phyloP scores from a whole-genome alignment of 2,797 vertebrate species.

The Rousettus madagascariensis region DNA sequence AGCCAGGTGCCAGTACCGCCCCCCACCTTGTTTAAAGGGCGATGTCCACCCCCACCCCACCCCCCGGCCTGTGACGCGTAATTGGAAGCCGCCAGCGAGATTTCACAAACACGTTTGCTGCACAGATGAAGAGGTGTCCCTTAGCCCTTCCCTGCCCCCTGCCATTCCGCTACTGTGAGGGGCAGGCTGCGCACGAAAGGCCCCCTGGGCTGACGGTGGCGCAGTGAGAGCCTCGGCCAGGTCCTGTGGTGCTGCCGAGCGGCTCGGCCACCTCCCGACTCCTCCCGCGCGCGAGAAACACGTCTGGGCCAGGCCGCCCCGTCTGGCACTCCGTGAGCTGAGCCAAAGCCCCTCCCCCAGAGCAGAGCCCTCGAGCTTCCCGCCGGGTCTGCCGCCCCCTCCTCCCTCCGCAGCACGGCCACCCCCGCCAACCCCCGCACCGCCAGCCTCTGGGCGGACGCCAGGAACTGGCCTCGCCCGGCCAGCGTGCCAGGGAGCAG shows the following conservation, averaged over 20 bases:
- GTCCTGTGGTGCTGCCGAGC: neutral
- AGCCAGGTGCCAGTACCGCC: neutral
- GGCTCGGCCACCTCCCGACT: neutral
- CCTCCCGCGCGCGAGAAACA: no score
- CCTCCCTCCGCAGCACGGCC: neutral
- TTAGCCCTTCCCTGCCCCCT: neutral
- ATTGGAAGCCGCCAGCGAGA: neutral
- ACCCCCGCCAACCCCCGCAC: neutral
- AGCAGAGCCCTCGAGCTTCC: neutral
- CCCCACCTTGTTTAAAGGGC: neutral
- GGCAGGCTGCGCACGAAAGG: neutral
- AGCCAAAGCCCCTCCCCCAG: neutral
- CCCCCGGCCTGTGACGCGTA: neutral
- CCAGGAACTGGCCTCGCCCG: neutral
- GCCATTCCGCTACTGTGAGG: neutral
- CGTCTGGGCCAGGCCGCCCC: neutral
- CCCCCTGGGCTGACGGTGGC: neutral
- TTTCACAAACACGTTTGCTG: neutral
- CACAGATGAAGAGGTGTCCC: neutral
- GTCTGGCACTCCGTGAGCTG: neutral
- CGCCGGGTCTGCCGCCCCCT: neutral
- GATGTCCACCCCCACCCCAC: no score
- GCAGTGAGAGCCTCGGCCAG: fast-evolving
- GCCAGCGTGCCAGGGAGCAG: neutral
- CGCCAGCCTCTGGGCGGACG: neutral